phyloP scores from a whole-genome alignment of 2,888 invertebrate species.

The Cataglyphis cursor region DNA sequence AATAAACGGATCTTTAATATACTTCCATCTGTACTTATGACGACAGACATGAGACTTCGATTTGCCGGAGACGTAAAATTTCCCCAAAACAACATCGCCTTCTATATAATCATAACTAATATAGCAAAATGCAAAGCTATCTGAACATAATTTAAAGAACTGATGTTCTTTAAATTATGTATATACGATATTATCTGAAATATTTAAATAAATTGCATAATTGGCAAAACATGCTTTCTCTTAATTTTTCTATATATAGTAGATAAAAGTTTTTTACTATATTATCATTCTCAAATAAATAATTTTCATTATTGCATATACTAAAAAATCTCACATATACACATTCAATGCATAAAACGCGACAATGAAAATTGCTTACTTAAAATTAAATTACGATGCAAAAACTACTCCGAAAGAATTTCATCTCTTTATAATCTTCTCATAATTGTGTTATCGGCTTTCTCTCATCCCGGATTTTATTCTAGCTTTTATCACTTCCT shows the following conservation, averaged over 20 bases:
- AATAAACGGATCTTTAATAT: conserved; percentile 47
- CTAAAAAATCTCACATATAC: not conserved
- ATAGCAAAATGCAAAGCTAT: conserved; percentile 20
- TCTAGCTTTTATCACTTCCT: not conserved
- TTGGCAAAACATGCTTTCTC: not conserved
- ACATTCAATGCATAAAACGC: not conserved
- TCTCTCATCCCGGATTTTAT: not conserved
- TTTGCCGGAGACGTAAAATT: conserved; percentile 7
- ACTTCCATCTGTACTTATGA: conserved; percentile 12
- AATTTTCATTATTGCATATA: not conserved
- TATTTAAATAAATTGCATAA: not conserved
- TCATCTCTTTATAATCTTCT: not conserved
- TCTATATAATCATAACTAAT: not conserved
- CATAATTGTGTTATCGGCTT: conserved; percentile 18
- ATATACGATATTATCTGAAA: not conserved
- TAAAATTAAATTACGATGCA: not conserved
- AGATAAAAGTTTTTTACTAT: not conserved
- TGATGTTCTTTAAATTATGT: not conserved
- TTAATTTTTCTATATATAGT: not conserved
- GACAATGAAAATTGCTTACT: not conserved
- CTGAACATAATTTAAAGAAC: too few species aligned
- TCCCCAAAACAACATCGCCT: not conserved
- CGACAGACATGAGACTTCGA: not conserved
- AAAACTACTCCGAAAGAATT: not conserved
- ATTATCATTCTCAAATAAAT: not conserved